Conservation (phyloP, 2,113 vertebrate species). For the Barnardius zonarius region DNA sequence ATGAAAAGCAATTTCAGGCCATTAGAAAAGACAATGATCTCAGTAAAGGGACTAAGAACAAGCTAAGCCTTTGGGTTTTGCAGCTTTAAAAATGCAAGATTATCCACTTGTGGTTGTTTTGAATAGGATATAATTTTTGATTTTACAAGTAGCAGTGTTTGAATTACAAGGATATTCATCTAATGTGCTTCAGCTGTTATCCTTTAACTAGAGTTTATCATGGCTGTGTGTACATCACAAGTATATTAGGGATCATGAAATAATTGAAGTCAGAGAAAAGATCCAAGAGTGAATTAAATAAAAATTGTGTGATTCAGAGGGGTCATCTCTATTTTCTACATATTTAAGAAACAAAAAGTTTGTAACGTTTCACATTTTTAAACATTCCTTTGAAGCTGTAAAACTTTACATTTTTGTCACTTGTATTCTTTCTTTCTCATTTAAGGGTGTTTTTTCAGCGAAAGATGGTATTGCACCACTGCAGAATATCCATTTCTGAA, state of each 20-base stretch:
- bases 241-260: neutral
- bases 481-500: neutral
- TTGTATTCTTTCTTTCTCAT: neutral
- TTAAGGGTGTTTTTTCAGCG: neutral
- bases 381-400: neutral
- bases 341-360: neutral
- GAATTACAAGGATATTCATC: neutral
- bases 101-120: constrained; percentile 7
- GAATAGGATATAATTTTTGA: constrained; percentile 34
- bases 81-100: constrained; percentile 23
- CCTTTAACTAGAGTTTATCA: neutral
- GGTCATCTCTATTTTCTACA: neutral
- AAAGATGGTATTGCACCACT: neutral
- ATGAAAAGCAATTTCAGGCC: constrained; percentile 25
- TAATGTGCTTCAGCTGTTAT: constrained; percentile 5
- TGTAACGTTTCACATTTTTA: neutral
- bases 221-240: neutral
- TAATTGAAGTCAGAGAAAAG: neutral
- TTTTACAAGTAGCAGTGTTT: neutral
- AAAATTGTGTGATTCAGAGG: neutral
- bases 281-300: neutral
- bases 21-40: constrained; percentile 38
- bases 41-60: constrained; percentile 1
- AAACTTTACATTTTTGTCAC: neutral
- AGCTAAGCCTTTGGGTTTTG: neutral